These are phyloP conservation scores for Pseudochirops cupreus DNA, from an alignment of 2,797 vertebrate genomes.

Conservation along the genomic window DNA sequence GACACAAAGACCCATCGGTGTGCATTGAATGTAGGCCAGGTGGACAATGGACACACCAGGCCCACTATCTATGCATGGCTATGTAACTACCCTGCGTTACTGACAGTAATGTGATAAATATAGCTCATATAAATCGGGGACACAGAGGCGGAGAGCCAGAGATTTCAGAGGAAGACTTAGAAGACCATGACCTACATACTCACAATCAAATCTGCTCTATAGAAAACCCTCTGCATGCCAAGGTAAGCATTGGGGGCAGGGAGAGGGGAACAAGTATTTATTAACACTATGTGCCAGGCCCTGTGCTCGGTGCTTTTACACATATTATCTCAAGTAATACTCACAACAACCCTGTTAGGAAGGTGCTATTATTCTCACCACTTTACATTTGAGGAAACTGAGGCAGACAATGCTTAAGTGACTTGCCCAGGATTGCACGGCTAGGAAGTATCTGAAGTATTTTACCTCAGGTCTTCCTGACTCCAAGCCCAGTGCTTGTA, in stretches of 20 bases:
- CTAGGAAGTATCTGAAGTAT: not conserved
- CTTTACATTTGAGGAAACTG: not conserved
- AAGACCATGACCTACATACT: not conserved
- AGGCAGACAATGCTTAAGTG: not conserved
- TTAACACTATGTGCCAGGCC: not conserved
- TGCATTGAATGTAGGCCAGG: not conserved
- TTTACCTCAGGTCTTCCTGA: not conserved
- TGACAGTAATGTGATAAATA: not conserved
- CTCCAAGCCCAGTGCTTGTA: not conserved
- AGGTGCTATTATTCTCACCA: not conserved
- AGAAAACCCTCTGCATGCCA: not conserved
- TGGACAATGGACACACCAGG: not conserved
- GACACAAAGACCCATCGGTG: not conserved
- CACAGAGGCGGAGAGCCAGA: not conserved
- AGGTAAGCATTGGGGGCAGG: not conserved
- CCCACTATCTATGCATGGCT: not conserved
- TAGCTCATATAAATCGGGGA: not conserved
- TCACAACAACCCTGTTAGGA: not conserved
- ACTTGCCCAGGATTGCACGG: not conserved
- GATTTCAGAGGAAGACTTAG: not conserved
- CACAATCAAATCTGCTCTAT: not conserved
- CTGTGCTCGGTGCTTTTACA: not conserved
- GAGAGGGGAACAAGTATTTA: not conserved
- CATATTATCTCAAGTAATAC: not conserved
- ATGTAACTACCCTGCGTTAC: not conserved